Base-by-base conservation (phyloP, 2,797 vertebrate genomes). In the Myoxocephalus aenaeus region DNA sequence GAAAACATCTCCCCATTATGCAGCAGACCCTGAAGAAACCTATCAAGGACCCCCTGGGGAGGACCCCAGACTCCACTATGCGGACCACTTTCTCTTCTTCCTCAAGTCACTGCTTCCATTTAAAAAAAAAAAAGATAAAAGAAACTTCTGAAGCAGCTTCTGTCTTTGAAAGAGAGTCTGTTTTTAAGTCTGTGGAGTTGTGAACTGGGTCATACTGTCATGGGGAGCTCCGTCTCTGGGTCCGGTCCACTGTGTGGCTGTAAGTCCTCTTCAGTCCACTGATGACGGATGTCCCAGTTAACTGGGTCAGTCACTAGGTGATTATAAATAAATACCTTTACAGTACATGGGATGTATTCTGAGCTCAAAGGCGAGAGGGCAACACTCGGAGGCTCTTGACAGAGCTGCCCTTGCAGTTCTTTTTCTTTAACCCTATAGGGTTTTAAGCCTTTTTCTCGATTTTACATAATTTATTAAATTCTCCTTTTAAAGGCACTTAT, bases 171-270 rank as follows among this genome's bases (percentile, higher is more conserved):
- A 40, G 54, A 79, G 72, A 32, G 7, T 67, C 48, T 64, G 73
- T 74, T 77, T 81, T 83, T 63, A 65, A 74, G 79, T 32, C 73
- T 17, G 78, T 38, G 70, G 22, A 73, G 68, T 54, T 79, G 22
- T 87, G 81, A 89, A 86, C 48, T 89, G 81, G 85, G 81, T 87
- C 81, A 83, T 1, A 3, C 50, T 67, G 77, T 84, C 81, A 68
- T 42, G 66, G 70, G 70, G 57, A 27, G 70, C 59, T 63, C 58
- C 9, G 65, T 51, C 74, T 77, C 62, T 17, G 62, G 65, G 77
- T 69, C 32, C 8, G 17, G 51, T 73, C 83, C 62, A 78, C 67
- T 63, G 68, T 68, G 79, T 44, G 27, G 22, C 74, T 73, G 6
- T 7, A 22, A 70, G 50, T 12, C 51, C 57, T 50, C 32, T 68